Evolutionary conservation across 2,888 invertebrate species (phyloP).

Genomic region (Sphaerophoria rueppellii): DNA sequence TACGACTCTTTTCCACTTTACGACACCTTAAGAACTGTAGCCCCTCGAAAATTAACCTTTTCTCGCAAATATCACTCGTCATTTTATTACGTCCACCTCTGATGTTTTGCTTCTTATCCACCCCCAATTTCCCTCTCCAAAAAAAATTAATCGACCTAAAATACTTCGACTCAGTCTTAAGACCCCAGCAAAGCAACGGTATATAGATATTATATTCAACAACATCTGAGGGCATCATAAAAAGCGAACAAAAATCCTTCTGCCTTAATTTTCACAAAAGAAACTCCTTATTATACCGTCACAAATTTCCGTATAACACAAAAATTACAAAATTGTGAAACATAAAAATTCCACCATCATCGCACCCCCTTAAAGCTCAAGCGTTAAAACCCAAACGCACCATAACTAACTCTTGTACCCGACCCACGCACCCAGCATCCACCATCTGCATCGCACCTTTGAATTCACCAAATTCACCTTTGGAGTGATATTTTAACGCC

Average conservation of each 20-base stretch:
- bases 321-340: constrained; percentile 72
- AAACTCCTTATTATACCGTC: constrained; percentile 42
- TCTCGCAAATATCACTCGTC: constrained; percentile 52
- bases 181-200: constrained; percentile 28
- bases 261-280: constrained; percentile 25
- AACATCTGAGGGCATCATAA: constrained; percentile 71
- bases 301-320: constrained; percentile 58
- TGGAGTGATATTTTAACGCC: constrained; percentile 62
- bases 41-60: constrained; percentile 55
- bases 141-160: constrained; percentile 55
- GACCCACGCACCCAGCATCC: background rate
- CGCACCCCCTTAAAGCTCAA: background rate
- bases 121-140: background rate
- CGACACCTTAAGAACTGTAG: constrained; percentile 61
- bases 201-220: constrained; percentile 42
- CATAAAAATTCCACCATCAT: constrained; percentile 65
- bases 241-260: constrained; percentile 66
- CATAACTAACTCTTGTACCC: background rate
- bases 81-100: constrained; percentile 48
- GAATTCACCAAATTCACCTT: constrained; percentile 46
- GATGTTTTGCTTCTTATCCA: background rate
- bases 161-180: background rate
- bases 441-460: background rate
- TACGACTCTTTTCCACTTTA: constrained; percentile 60
- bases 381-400: constrained; percentile 3